These are phyloP conservation scores for Hemithea aestivaria DNA, from an alignment of 2,888 invertebrate genomes.

Conservation along the genomic window DNA sequence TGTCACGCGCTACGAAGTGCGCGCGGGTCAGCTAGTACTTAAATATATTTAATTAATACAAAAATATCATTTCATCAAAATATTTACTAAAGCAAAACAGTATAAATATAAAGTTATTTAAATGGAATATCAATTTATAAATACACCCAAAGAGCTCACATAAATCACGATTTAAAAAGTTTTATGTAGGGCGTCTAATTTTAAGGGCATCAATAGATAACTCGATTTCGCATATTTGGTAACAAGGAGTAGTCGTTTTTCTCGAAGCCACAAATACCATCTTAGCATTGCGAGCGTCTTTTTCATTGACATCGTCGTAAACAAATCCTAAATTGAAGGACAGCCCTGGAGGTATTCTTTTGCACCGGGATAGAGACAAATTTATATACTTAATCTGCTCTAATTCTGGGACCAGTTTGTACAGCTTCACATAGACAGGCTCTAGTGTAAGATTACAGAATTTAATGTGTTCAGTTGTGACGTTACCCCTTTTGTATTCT, in stretches of 20 bases:
- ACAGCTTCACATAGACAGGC: conserved; percentile 62
- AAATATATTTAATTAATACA: no score
- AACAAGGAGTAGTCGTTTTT: conserved; percentile 64
- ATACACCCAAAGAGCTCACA: no score
- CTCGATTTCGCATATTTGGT: conserved; percentile 68
- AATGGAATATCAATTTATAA: no score
- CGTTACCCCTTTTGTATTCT: conserved; percentile 55
- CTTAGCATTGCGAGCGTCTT: conserved; percentile 46
- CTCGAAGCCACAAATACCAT: conserved; percentile 65
- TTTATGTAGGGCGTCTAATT: conserved; percentile 24
- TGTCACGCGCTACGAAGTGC: no score
- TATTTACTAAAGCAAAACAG: no score
- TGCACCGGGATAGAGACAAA: conserved; percentile 51
- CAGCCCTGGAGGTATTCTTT: conserved; percentile 63
- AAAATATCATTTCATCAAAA: no score
- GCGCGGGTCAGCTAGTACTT: no score
- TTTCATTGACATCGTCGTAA: conserved; percentile 62
- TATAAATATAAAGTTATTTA: no score
- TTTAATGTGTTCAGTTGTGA: conserved; percentile 55
- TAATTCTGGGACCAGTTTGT: conserved; percentile 58
- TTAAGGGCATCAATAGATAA: conserved; percentile 51
- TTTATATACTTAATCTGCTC: conserved; percentile 64
- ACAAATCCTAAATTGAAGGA: conserved; percentile 58
- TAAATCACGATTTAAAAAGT: no score
- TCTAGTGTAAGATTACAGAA: conserved; percentile 60